phyloP scores from a whole-genome alignment of 2,797 vertebrate species.

The Galaxias olidus region DNA sequence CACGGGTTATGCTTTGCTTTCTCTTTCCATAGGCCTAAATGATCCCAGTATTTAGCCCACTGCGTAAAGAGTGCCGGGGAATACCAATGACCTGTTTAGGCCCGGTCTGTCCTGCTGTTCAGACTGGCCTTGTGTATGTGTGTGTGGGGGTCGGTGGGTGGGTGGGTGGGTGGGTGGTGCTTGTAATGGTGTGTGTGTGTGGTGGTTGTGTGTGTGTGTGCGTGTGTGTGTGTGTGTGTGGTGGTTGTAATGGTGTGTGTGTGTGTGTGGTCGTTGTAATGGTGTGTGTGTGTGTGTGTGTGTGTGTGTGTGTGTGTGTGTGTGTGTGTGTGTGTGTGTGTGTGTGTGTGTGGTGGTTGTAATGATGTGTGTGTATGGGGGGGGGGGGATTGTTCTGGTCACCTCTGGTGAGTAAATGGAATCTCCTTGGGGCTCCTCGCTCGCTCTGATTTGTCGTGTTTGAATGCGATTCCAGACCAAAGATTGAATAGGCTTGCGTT shows the following conservation, averaged over 20 bases:
- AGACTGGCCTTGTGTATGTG: constrained; percentile 5
- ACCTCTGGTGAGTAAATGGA: constrained; percentile 5
- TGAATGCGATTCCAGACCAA: no score
- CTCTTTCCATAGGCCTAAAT: constrained; percentile 73
- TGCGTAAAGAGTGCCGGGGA: constrained; percentile 61
- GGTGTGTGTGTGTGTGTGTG: constrained; percentile 1
- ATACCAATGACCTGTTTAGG: constrained; percentile 76
- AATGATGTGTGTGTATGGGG: not conserved
- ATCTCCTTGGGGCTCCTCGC: not conserved
- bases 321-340: not conserved
- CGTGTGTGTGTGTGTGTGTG: constrained; percentile 8
- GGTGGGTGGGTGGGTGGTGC: constrained; percentile 1
- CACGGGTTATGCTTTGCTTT: constrained; percentile 75
- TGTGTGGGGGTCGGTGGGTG: not conserved
- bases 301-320: constrained; percentile 2
- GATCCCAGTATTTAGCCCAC: constrained; percentile 72
- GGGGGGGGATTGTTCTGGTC: not conserved
- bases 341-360: not conserved
- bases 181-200: constrained; percentile 8
- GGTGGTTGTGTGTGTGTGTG: constrained; percentile 20
- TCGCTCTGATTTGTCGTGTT: no score
- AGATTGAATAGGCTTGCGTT: no score
- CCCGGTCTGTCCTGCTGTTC: constrained; percentile 43
- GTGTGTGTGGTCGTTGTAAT: not conserved
- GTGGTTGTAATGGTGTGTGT: no score